Percentiles rank a stretch among this genome's conserved stretches.
Conservation (phyloP, 2,888 invertebrate genomes). For the Tineola bisselliella region DNA sequence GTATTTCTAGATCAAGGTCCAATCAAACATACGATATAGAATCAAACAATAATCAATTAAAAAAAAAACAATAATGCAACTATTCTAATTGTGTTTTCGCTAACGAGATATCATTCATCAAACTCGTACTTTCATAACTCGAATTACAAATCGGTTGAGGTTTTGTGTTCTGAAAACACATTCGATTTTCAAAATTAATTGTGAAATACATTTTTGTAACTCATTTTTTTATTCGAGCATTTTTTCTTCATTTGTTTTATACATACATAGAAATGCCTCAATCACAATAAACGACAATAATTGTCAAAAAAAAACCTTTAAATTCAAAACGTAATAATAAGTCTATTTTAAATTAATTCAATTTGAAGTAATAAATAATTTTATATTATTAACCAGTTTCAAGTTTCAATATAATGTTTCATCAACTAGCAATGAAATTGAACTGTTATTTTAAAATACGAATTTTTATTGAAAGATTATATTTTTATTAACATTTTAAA, state of each 20-base stretch:
- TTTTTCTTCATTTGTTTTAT: too few species aligned
- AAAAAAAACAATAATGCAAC: neutral
- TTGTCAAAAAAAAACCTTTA: too few species aligned
- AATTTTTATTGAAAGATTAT: too few species aligned
- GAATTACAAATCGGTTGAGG: neutral
- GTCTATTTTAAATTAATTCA: neutral
- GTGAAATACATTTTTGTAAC: neutral
- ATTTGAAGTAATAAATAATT: neutral
- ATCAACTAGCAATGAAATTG: neutral
- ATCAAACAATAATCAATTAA: neutral
- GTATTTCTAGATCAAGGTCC: neutral
- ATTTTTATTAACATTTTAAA: too few species aligned
- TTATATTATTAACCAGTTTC: neutral
- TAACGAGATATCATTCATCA: slow-evolving; percentile 1
- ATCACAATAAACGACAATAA: too few species aligned
- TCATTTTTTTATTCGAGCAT: too few species aligned
- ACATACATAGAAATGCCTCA: too few species aligned
- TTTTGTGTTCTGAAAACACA: neutral
- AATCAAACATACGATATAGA: neutral
- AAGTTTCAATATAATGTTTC: slow-evolving; percentile 1
- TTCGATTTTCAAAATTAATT: neutral
- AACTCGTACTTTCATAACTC: neutral
- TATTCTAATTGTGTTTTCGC: neutral
- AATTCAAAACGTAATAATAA: too few species aligned
- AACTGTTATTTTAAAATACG: too few species aligned